Evolutionary conservation across 2,113 vertebrate species (phyloP).

Genomic region (Microcebus griseorufus): DNA sequence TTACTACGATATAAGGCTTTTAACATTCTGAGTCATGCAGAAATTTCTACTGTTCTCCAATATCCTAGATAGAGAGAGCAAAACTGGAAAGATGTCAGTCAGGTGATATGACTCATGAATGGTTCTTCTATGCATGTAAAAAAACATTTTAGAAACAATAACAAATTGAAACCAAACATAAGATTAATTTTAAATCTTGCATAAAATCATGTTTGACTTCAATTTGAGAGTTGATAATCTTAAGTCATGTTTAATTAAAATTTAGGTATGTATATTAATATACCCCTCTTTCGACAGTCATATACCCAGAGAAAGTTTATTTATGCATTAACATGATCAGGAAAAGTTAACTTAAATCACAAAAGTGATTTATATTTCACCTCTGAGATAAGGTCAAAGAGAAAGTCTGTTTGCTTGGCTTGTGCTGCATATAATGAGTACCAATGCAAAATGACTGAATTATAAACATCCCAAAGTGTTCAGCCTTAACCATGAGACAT

Average conservation of each 20-base stretch:
- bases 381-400: background rate
- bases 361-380: conserved; percentile 5
- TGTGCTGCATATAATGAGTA: background rate
- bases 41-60: background rate
- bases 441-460: background rate
- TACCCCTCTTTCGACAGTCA: background rate
- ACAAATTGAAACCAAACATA: background rate
- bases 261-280: background rate
- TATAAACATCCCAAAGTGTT: background rate
- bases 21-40: background rate
- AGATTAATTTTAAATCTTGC: background rate
- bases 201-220: background rate
- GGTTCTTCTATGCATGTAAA: background rate
- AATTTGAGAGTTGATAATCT: background rate
- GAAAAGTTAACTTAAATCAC: background rate
- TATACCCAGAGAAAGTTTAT: background rate
- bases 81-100: conserved; percentile 1
- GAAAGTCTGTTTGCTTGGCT: conserved; percentile 14
- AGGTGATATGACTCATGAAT: background rate
- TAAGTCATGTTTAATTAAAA: background rate
- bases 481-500: background rate
- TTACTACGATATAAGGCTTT: background rate
- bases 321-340: background rate
- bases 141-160: background rate
- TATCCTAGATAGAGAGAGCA: background rate